Evolutionary conservation across 2,113 vertebrate species (phyloP).

Genomic region (Caranx melampygus): DNA sequence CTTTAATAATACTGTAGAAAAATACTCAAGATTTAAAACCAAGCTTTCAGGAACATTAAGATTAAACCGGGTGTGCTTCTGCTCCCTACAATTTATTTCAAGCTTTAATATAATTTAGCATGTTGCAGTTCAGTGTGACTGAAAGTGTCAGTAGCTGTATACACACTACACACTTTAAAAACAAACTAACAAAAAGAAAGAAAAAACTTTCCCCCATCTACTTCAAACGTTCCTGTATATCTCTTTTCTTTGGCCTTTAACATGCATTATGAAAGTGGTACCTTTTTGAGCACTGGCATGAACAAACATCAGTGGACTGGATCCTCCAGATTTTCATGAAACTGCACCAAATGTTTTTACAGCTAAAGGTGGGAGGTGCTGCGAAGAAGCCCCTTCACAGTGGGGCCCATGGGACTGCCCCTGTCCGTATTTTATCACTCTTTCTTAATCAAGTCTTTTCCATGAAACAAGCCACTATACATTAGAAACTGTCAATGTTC

Average conservation of each 20-base stretch:
- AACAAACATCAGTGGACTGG: background rate
- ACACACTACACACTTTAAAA: background rate
- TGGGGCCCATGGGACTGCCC: background rate
- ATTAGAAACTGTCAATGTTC: background rate
- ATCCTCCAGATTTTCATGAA: slow-evolving; percentile 13
- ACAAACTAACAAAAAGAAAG: too few relatives aligned
- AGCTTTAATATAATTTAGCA: background rate
- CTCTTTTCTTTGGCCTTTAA: too few relatives aligned
- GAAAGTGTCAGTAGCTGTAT: background rate
- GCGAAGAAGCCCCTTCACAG: slow-evolving; percentile 12
- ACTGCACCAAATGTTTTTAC: background rate
- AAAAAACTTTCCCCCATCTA: too few relatives aligned
- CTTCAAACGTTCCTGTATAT: too few relatives aligned
- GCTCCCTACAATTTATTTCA: background rate
- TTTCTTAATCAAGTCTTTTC: background rate
- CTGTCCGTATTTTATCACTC: background rate
- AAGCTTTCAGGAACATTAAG: too few relatives aligned
- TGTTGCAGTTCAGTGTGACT: background rate
- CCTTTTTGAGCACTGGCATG: background rate
- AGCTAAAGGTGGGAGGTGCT: slow-evolving; percentile 16
- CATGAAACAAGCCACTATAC: background rate
- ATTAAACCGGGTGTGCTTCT: background rate
- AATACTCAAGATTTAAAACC: too few relatives aligned
- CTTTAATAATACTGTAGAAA: too few relatives aligned
- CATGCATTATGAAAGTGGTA: background rate